Base-by-base conservation (phyloP, 2,888 invertebrate genomes). In the Xylota sylvarum region DNA sequence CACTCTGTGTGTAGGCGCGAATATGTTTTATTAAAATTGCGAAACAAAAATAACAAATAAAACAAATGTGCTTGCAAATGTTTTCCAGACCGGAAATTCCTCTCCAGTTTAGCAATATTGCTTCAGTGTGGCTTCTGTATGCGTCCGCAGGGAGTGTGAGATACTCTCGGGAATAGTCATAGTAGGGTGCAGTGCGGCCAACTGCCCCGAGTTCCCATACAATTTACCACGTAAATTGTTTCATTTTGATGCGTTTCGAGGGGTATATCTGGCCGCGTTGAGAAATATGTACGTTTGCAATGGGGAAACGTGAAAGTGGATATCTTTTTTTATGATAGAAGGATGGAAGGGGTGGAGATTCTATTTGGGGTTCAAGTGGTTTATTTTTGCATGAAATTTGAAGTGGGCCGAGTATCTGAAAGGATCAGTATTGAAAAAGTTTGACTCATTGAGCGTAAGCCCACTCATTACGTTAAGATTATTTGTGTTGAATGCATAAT, bases 11-110 rank as follows among this genome's bases (percentile, higher is more conserved):
- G 52, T 43, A 62, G 40, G 50, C 76, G 55, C 76, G 55, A 60
- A 58, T 60, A 40, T 60, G 9, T 56, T 50, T 69, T 32, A 17
- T 65, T 56, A 55, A 56, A 52, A 65, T n/a, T 58, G 12, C 17
- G n/a, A 55, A 43, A 27, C 9, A 43, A 52, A 64, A 32, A 12
- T n/a, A n/a, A n/a, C n/a, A n/a, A n/a, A n/a, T n/a, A 56, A 55
- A 27, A 32, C 2, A 35, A 35, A 48, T 17, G 23, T 62, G 35
- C n/a, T 19, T 65, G 76, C 69, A 64, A 23, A 48, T 50, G 10
- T 7, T 65, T 62, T 74, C 65, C 23, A 70, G 56, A 82, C 70
- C 82, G 82, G 81, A 82, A 76, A 76, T 76, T 82, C 64, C 43
- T 73, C 60, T 52, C 35, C 60, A 80, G 37, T 73, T 60, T n/a